Evolutionary conservation across 2,113 vertebrate species (phyloP), one percentile per base, ranked within the genome.

Genomic region (Emberiza fucata): DNA sequence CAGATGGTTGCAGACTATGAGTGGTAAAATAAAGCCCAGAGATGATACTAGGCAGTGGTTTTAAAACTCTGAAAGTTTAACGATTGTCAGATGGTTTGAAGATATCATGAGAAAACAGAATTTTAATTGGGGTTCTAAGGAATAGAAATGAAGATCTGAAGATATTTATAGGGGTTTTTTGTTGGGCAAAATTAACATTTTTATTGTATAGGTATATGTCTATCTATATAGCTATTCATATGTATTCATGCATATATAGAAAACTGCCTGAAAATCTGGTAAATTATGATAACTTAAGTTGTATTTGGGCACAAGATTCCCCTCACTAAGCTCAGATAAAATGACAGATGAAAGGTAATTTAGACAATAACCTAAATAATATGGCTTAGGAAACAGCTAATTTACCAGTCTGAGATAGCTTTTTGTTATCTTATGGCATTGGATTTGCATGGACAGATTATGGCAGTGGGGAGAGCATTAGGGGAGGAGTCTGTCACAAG

Each of bases 1-100:
- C 95, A 97, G 96, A 96, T 96, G 95, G 95, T n/a, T 90, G 39
- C 60, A 91, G 44, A 23, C 25, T 89, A 84, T 76, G 69, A 45
- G 33, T 89, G 61, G 87, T 70, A 94, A 92, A 89, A 85, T 75
- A 68, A 96, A 91, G 81, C 78, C 93, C 81, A 91, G 87, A 95
- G 87, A 96, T 9, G 5, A 85, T 87, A 91, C 88, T 90, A 94
- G 51, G 35, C 84, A 86, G 87, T 44, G 69, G 65, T 94, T 96
- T 96, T 91, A 81, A 92, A 95, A 84, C 56, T 81, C 64, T n/a
- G 8, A 12, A 48, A 91, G 27, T 93, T 86, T 76, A 95, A 87
- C 2, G 5, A 81, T 81, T 76, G 47, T 90, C 57, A 76, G 65
- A 87, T 84, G 64, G 25, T 87, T 95, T 91, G 73, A 92, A 93